phyloP scores from a whole-genome alignment of 2,113 vertebrate genomes.

The Rutilus rutilus region DNA sequence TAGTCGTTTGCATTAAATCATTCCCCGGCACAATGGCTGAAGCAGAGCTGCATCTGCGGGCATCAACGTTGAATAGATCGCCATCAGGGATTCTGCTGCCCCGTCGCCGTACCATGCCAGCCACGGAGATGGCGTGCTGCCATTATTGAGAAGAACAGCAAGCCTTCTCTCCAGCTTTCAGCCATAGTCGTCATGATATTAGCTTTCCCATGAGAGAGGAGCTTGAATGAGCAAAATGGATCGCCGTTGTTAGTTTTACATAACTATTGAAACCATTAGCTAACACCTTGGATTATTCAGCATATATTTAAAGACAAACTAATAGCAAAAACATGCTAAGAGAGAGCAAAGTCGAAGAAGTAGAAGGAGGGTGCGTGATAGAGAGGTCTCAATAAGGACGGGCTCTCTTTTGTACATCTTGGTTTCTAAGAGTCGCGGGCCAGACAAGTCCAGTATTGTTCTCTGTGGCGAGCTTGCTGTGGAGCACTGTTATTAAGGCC shows the following conservation, averaged over 20 bases:
- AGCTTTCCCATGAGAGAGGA: constrained; percentile 3
- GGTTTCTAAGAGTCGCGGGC: constrained; percentile 54
- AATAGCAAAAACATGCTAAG: not conserved
- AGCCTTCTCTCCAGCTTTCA: constrained; percentile 26
- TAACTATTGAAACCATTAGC: constrained; percentile 9
- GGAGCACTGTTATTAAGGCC: constrained; percentile 64
- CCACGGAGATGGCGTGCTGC: constrained; percentile 69
- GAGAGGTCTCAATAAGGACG: constrained; percentile 52
- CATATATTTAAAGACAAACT: not conserved
- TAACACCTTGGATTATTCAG: not conserved
- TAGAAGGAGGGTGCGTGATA: not conserved
- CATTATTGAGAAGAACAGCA: constrained; percentile 68
- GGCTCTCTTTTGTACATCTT: constrained; percentile 58
- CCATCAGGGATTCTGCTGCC: constrained; percentile 70
- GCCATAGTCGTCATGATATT: constrained; percentile 8
- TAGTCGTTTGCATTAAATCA: constrained; percentile 74
- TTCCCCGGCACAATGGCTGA: constrained; percentile 66
- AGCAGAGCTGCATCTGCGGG: constrained; percentile 70
- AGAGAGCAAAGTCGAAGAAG: constrained; percentile 10
- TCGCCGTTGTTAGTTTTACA: not conserved
- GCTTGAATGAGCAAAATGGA: constrained; percentile 1
- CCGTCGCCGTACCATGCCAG: constrained; percentile 60
- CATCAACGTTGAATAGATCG: constrained; percentile 68
- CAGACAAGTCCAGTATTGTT: constrained; percentile 75
- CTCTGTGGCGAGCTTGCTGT: constrained; percentile 60